Evolutionary conservation across 2,888 invertebrate species (phyloP), one percentile per base, ranked within the genome.

Genomic region (Chaetoderma sp.): DNA sequence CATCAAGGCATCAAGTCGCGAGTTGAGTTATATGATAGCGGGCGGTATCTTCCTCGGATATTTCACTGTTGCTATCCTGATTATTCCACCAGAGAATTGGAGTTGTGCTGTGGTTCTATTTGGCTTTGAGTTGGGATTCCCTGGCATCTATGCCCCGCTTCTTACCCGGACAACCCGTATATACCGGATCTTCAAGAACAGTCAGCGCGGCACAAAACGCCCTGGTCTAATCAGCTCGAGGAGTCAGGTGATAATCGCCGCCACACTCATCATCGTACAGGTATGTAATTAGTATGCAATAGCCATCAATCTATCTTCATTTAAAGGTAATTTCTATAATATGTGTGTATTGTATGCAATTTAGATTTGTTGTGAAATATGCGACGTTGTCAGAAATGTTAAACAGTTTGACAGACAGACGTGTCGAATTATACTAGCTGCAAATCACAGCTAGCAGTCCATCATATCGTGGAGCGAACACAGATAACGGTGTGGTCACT

Each of bases 1-100:
- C 30, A 81, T 82, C 60, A 81, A 81, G 60, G 80, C 82, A 2
- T 73, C 77, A 0, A 77, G 78, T 44, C 62, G 77, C 21, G 80
- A 79, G 47, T 71, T 81, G 52, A 75, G 75, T 47, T 73, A 71
- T 58, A 64, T 82, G n/a, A 76, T 81, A 70, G 67, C 80, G 44
- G 61, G 65, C 2, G 82, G 78, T 5, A 69, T 78, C 16, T 61
- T 72, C 21, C 44, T 75, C 8, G 77, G 78, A 47, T 80, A 75
- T 65, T 28, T 75, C 1, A 72, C 77, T 1, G 66, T 77, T 0
- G 65, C 75, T 32, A 21, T 62, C 10, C 64, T 81, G 50, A 45
- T 78, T 6, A 55, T 73, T 18, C 70, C 63, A 33, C 80, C 81
- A 0, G 13, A n/a, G 25, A 65, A 36, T 5, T 21, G 58, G 13